Evolutionary conservation across 2,888 invertebrate genomes (phyloP).

Genomic region (Cephonodes hylas): DNA sequence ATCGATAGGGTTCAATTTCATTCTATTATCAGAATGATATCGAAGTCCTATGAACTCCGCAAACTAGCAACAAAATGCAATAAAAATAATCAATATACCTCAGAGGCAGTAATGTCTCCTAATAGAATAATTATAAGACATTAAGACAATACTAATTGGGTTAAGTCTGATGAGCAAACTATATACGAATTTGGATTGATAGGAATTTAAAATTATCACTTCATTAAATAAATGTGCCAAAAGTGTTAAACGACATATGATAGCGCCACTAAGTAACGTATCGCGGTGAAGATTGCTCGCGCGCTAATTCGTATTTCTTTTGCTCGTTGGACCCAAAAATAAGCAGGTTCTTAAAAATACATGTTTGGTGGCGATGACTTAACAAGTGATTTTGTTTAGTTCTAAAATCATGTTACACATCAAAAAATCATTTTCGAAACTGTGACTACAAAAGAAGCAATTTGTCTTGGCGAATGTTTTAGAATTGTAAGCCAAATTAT

Average conservation of each 20-base stretch:
- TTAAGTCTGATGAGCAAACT: slow-evolving; percentile 47
- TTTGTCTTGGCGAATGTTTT: slow-evolving; percentile 61
- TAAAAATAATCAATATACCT: slow-evolving; percentile 64
- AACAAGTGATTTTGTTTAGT: slow-evolving; percentile 1
- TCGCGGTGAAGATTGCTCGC: slow-evolving; percentile 6
- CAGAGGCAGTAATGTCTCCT: slow-evolving; percentile 70
- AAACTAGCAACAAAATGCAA: slow-evolving; percentile 53
- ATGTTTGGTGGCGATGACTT: background rate
- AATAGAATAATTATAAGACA: slow-evolving; percentile 52
- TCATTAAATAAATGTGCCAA: slow-evolving; percentile 61
- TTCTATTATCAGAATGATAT: slow-evolving; percentile 48
- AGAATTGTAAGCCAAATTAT: slow-evolving; percentile 67
- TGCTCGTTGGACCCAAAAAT: slow-evolving; percentile 34
- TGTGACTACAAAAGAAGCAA: slow-evolving; percentile 36
- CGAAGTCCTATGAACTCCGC: slow-evolving; percentile 38
- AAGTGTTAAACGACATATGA: slow-evolving; percentile 27
- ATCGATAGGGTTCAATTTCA: slow-evolving; percentile 42
- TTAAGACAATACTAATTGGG: slow-evolving; percentile 49
- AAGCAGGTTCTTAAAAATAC: background rate
- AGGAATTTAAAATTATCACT: slow-evolving; percentile 42
- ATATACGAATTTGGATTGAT: slow-evolving; percentile 22
- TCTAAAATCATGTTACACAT: slow-evolving; percentile 18
- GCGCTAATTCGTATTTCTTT: slow-evolving; percentile 24
- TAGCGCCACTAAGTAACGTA: background rate
- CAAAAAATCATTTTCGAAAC: slow-evolving; percentile 32